Base-by-base conservation (phyloP, 2,888 invertebrate genomes). In the Drosophila nigricruria region DNA sequence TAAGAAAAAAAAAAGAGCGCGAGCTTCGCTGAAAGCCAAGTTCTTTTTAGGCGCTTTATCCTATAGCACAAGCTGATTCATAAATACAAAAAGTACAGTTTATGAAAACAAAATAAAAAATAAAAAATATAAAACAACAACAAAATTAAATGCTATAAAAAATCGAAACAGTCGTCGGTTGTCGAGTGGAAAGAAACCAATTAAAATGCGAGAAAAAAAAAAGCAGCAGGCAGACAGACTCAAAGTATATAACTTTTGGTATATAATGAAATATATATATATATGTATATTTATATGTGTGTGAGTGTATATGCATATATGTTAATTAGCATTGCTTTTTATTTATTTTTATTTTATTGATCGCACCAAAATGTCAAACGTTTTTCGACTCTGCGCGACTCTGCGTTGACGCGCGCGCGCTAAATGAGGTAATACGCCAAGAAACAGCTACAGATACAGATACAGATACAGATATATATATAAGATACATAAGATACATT, bases 351-450 rank as follows among this genome's bases (percentile, higher is more conserved):
- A 50, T 70, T 86, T 88, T 87, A 88, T 87, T 87, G 88, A 77
- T 80, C 83, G 78, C 86, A 86, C 83, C 77, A 84, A 87, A 87
- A 87, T 88, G 88, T 87, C 87, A 88, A 88, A 87, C 84, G 88
- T 78, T 88, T 83, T 83, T 83, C 76, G 81, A 73, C 68, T 76
- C 71, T 67, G 60, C 62, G 71, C 67, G 49, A 45, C 43, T 45
- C 43, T 16, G 43, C 69, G 70, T 64, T 68, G 63, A 70, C 75
- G 57, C 52, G 70, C 66, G 47, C 65, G 49, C 77, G 64, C 62
- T 72, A 77, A 86, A 86, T 87, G 86, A 87, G 88, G 86, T 87
- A 87, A 87, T 87, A 85, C 49, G 32, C 49, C 69, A 58, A 69
- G 66, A 67, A 64, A 62, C 56, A 70, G 59, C 70, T 1, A 42